A percentile compares a stretch with the other conserved stretches of the same genome.
phyloP scores from a whole-genome alignment of 2,797 vertebrate genomes.

The Rhynchonycteris naso region DNA sequence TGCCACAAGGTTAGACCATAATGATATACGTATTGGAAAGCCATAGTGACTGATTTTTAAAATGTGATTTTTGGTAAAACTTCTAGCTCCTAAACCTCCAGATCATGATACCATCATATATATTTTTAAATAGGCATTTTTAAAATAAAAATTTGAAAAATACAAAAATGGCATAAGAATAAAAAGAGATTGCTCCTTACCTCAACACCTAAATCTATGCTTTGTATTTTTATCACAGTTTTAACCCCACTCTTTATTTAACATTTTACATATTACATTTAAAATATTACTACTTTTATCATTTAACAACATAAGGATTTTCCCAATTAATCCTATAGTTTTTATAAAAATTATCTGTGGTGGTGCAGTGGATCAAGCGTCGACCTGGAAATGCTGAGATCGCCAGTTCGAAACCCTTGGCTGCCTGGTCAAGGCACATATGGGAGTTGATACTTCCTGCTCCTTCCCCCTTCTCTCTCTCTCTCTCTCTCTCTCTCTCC shows the following conservation, averaged over 20 bases:
- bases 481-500: too few relatives aligned
- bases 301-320: conserved; percentile 50
- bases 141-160: conserved; percentile 47
- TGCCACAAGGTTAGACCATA: neutral
- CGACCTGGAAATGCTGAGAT: too few relatives aligned
- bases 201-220: neutral
- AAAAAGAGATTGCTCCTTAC: neutral
- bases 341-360: too few relatives aligned
- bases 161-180: neutral
- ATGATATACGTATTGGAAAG: neutral
- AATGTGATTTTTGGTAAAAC: conserved; percentile 22
- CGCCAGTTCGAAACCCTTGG: too few relatives aligned
- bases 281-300: neutral
- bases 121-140: conserved; percentile 44
- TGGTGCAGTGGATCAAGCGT: too few relatives aligned
- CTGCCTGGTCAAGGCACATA: too few relatives aligned
- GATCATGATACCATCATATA: conserved; percentile 27
- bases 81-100: conserved; percentile 1
- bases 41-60: neutral
- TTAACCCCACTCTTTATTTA: neutral
- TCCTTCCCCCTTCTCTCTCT: too few relatives aligned
- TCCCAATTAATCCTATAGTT: conserved; percentile 14
- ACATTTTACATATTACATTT: neutral
- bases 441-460: too few relatives aligned
- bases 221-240: conserved; percentile 12